phyloP scores from a whole-genome alignment of 2,888 invertebrate genomes.

The Uropetala carovei region DNA sequence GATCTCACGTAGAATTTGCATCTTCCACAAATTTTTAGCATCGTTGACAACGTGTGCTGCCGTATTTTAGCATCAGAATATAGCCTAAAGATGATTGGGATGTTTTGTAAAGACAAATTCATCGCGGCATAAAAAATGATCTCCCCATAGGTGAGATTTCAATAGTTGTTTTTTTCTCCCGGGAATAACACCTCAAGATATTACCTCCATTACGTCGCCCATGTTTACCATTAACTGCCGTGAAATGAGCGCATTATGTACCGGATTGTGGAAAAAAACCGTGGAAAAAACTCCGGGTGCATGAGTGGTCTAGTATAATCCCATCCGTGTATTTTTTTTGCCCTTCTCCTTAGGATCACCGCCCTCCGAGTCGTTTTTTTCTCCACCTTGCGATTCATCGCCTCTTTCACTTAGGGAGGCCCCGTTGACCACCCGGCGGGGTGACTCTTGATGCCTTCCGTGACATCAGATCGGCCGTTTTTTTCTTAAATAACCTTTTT shows the following conservation, averaged over 20 bases:
- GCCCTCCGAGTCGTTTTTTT: slow-evolving; percentile 36
- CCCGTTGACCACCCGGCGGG: slow-evolving; percentile 44
- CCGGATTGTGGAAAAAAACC: slow-evolving; percentile 41
- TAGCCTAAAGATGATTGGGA: no score
- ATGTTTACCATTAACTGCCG: slow-evolving; percentile 64
- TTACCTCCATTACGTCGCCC: slow-evolving; percentile 60
- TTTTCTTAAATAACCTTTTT: slow-evolving; percentile 16
- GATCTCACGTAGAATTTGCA: no score
- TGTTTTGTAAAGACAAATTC: background rate
- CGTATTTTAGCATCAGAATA: no score
- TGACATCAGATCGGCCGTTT: slow-evolving; percentile 32
- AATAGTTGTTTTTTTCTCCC: background rate
- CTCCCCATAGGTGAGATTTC: background rate
- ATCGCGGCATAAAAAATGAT: background rate
- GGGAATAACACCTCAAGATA: slow-evolving; percentile 49
- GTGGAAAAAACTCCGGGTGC: slow-evolving; percentile 36
- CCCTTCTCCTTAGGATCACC: slow-evolving; percentile 44
- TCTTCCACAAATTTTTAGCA: no score
- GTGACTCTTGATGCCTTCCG: slow-evolving; percentile 39
- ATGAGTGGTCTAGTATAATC: slow-evolving; percentile 60
- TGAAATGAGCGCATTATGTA: slow-evolving; percentile 62
- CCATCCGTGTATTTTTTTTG: slow-evolving; percentile 58
- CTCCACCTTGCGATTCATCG: slow-evolving; percentile 44
- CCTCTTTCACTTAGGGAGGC: slow-evolving; percentile 59
- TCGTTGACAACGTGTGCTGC: no score